Base-by-base conservation (phyloP, 2,888 invertebrate species). In the Leptinotarsa juncta region DNA sequence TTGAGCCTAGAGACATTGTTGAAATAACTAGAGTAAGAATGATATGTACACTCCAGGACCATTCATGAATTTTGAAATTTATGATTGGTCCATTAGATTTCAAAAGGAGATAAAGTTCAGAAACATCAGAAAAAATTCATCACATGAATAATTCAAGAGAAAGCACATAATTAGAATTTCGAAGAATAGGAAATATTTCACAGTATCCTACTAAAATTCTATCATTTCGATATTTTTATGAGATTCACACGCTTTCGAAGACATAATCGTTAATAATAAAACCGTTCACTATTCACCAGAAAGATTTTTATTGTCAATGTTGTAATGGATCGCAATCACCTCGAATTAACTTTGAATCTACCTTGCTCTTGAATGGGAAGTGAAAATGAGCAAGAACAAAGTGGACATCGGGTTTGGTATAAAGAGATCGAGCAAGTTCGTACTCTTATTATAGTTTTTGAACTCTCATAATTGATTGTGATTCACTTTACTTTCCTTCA, bases 401-500 rank as follows among this genome's bases (percentile, higher is more conserved):
- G n/a, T n/a, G 18, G 20, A 3, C 26, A 32, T 62, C 62, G 42
- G 42, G 5, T 32, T n/a, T 18, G 10, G 15, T 62, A 2, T 1
- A 18, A 62, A 26, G 3, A 23, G 4, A 60, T 42, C 42, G 42
- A 42, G 42, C 10, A 10, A 32, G 32, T 32, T 32, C 32, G 32
- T 32, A 7, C 42, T 42, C 26, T 20, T 15, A 60, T 23, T 60
- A 3, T 23, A 23, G 12, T 26, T 62, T 62, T 62, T 42, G 4
- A 42, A n/a, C n/a, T 26, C 62, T 26, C 10, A 62, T n/a, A 32
- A 42, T 42, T 32, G n/a, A 20, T 48, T 23, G 57, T 69, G 48
- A 69, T 48, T 48, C 53, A 57, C 57, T 69, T 69, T 23, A 69
- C 69, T 69, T 69, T 57, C 57, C 42, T 57, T 48, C 48, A 69